phyloP scores from a whole-genome alignment of 2,113 vertebrate genomes.

The Siphamia tubifer region DNA sequence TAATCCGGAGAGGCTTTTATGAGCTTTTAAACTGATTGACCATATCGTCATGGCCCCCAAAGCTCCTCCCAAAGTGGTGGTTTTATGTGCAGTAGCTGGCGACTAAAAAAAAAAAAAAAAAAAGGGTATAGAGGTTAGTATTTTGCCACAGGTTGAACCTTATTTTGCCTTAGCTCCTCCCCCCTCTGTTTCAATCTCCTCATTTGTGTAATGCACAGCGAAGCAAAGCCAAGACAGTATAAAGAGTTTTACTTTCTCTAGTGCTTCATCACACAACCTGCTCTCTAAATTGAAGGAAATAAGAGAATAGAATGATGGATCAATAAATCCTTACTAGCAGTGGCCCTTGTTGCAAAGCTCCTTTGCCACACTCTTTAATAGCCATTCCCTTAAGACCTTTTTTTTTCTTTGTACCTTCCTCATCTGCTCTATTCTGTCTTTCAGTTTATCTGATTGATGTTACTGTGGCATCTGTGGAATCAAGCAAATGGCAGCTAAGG shows the following conservation, averaged over 20 bases:
- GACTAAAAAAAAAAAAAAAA: conserved; percentile 34
- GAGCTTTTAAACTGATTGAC: conserved; percentile 63
- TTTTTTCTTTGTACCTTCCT: conserved; percentile 46
- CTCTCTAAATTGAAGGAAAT: conserved; percentile 55
- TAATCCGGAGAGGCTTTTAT: conserved; percentile 54
- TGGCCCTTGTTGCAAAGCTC: conserved; percentile 24
- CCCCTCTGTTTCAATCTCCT: background rate
- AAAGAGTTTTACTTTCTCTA: conserved; percentile 23
- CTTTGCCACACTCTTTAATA: conserved; percentile 49
- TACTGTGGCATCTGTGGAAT: conserved; percentile 30
- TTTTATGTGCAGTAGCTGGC: conserved; percentile 54
- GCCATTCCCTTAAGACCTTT: conserved; percentile 47
- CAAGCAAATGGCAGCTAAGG: conserved; percentile 10
- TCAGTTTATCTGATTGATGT: conserved; percentile 21
- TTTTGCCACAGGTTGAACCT: conserved; percentile 30
- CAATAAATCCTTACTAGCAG: conserved; percentile 50
- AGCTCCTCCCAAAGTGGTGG: conserved; percentile 10
- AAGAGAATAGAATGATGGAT: conserved; percentile 35
- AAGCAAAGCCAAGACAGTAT: conserved; percentile 44
- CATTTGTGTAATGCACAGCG: conserved; percentile 49
- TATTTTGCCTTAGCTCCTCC: conserved; percentile 1
- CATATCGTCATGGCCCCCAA: conserved; percentile 30
- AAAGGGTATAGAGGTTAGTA: conserved; percentile 28
- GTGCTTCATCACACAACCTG: conserved; percentile 25
- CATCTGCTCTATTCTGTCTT: conserved; percentile 50